Evolutionary conservation across 2,888 invertebrate genomes (phyloP).

Genomic region (Sarcophaga rosellei): DNA sequence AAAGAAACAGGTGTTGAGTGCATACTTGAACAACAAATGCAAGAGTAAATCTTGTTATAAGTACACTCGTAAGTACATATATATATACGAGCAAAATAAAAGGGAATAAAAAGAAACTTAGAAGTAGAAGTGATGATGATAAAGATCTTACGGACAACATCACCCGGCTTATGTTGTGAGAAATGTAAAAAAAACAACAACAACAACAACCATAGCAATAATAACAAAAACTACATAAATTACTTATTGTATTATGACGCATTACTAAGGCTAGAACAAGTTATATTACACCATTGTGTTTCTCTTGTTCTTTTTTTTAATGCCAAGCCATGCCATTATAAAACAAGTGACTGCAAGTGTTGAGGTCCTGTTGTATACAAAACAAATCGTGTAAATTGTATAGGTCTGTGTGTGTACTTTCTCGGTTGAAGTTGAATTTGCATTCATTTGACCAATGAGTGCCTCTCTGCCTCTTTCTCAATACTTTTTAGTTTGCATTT

Average conservation of each 20-base stretch:
- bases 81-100: not conserved
- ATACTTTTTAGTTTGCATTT: not conserved
- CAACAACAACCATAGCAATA: not conserved
- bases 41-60: slow-evolving; percentile 2
- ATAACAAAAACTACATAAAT: not conserved
- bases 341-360: not conserved
- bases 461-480: not conserved
- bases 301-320: not conserved
- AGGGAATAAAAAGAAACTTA: not conserved
- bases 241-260: slow-evolving; percentile 32
- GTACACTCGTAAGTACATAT: not conserved
- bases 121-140: slow-evolving; percentile 16
- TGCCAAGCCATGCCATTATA: not conserved
- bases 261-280: slow-evolving; percentile 13
- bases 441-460: slow-evolving; percentile 40
- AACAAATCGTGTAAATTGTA: slow-evolving; percentile 15
- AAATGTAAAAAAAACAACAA: slow-evolving; percentile 1
- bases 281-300: not conserved
- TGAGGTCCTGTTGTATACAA: slow-evolving; percentile 23
- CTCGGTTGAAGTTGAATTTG: slow-evolving; percentile 39
- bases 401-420: not conserved
- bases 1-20: slow-evolving; percentile 62
- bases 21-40: slow-evolving; percentile 45
- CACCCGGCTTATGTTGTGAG: slow-evolving; percentile 37
- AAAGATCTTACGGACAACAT: slow-evolving; percentile 46